Evolutionary conservation across 2,888 invertebrate species (phyloP).

Genomic region (Lumbricus terrestris): DNA sequence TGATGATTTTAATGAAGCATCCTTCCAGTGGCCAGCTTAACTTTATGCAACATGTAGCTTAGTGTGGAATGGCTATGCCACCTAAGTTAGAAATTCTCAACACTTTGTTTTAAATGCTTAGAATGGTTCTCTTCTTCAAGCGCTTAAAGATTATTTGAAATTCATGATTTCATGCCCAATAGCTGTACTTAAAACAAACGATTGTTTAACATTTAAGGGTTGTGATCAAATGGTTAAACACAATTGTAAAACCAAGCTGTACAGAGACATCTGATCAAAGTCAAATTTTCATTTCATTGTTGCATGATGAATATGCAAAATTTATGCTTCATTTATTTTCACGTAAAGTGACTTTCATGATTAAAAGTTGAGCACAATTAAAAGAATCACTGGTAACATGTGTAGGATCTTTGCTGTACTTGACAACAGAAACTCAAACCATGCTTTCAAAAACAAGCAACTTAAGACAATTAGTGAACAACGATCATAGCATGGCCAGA

Average conservation of each 20-base stretch:
- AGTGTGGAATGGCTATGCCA: neutral
- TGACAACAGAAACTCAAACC: constrained; percentile 3
- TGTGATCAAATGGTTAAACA: too few relatives aligned
- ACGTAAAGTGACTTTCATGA: neutral
- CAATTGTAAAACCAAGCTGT: neutral
- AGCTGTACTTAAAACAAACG: neutral
- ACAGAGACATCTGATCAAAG: neutral
- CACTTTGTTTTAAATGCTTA: too few relatives aligned
- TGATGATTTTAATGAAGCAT: too few relatives aligned
- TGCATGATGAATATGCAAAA: neutral
- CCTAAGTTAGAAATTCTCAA: too few relatives aligned
- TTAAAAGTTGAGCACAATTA: neutral
- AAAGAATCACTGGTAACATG: neutral
- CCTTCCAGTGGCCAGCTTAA: neutral
- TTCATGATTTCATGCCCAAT: neutral
- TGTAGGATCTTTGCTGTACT: neutral
- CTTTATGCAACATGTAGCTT: neutral
- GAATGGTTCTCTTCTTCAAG: too few relatives aligned
- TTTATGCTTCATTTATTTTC: neutral
- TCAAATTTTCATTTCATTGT: neutral
- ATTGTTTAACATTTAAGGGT: neutral
- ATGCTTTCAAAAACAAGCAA: neutral
- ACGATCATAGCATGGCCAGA: neutral
- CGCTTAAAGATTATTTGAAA: too few relatives aligned
- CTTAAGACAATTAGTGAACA: neutral